Percentiles rank a stretch among this genome's conserved stretches.
These are phyloP conservation scores for Lutjanus campechanus DNA, from an alignment of 2,797 vertebrate species.

Conservation along the genomic window DNA sequence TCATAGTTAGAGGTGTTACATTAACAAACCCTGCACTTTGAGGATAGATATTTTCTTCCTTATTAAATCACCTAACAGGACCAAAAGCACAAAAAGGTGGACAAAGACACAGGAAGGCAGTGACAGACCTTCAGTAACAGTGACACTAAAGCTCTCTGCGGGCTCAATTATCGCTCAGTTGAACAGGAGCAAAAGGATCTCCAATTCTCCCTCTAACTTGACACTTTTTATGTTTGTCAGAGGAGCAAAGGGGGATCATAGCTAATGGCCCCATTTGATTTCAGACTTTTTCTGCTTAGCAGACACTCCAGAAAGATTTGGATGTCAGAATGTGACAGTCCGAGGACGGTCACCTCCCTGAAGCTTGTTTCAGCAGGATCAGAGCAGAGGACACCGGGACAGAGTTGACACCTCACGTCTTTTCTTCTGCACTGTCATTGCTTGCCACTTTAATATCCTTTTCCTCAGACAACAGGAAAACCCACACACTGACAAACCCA, in stretches of 20 bases:
- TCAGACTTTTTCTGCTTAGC: slow-evolving; percentile 35
- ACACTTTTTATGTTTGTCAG: slow-evolving; percentile 58
- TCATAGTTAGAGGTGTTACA: slow-evolving; percentile 41
- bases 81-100: slow-evolving; percentile 26
- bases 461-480: slow-evolving; percentile 19
- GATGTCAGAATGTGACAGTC: slow-evolving; percentile 35
- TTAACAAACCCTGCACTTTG: slow-evolving; percentile 49
- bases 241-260: slow-evolving; percentile 28
- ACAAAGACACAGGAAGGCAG: slow-evolving; percentile 40
- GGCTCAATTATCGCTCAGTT: slow-evolving; percentile 72
- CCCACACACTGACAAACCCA: slow-evolving; percentile 2
- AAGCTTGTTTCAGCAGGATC: slow-evolving; percentile 46
- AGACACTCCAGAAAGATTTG: slow-evolving; percentile 24
- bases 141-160: slow-evolving; percentile 49
- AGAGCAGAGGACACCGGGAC: slow-evolving; percentile 28
- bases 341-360: slow-evolving; percentile 8
- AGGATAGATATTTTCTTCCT: neutral
- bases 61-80: slow-evolving; percentile 39
- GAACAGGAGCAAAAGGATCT: slow-evolving; percentile 47
- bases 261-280: slow-evolving; percentile 55
- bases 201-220: slow-evolving; percentile 63
- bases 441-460: slow-evolving; percentile 21
- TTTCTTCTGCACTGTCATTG: slow-evolving; percentile 19
- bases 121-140: slow-evolving; percentile 54
- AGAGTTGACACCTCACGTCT: slow-evolving; percentile 17